Conservation (phyloP, 2,113 vertebrate genomes). For the Columba janthina region DNA sequence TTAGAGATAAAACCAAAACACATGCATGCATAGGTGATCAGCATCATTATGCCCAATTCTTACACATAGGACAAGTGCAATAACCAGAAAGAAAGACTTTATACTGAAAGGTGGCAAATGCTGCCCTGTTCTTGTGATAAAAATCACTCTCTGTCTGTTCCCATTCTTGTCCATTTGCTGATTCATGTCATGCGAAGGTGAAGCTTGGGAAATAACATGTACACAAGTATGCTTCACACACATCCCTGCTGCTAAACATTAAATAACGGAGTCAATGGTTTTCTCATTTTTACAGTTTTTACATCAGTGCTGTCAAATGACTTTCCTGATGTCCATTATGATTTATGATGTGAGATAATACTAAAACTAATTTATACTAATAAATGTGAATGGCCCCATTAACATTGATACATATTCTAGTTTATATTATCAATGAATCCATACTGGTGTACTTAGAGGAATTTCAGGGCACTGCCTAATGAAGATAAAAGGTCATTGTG, state of each 20-base stretch:
- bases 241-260: neutral
- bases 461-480: constrained; percentile 4
- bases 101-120: neutral
- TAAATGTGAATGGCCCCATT: constrained; percentile 29
- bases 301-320: neutral
- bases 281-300: constrained; percentile 15
- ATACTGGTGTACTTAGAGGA: neutral
- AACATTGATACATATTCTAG: neutral
- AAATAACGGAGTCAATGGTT: neutral
- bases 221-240: neutral
- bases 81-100: neutral
- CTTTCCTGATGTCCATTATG: neutral
- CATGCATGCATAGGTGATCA: neutral
- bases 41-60: neutral
- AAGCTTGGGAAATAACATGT: neutral
- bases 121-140: neutral
- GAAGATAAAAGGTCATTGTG: constrained; percentile 40
- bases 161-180: neutral
- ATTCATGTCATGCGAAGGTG: neutral
- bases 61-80: neutral
- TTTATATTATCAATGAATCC: neutral
- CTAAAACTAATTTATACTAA: constrained; percentile 18
- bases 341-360: neutral
- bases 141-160: neutral
- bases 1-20: neutral